Evolutionary conservation across 2,888 invertebrate genomes (phyloP), one percentile per base, ranked within the genome.

Genomic region (Gnatocerus cornutus): DNA sequence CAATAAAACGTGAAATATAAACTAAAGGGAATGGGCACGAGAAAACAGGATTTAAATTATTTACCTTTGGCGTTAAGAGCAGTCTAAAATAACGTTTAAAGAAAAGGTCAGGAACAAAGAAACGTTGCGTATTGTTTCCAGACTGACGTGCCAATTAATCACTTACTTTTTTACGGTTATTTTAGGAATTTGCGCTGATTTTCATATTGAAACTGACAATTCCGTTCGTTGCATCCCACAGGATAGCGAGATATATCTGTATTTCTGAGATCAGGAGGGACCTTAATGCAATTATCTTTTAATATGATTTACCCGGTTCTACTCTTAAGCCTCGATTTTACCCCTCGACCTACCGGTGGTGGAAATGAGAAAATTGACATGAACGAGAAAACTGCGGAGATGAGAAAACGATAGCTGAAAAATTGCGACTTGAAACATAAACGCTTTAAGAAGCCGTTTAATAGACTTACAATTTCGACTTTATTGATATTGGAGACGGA

Each of bases 281-380:
- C 76, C 71, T 68, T 78, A 79, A 79, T 67, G 75, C 73, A 78
- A 79, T 79, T 79, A 78, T 77, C 77, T 76, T 75, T 76, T 78
- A 78, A 79, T 79, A 76, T 77, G 76, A 77, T 77, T 78, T 77
- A 73, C 73, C 68, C 71, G 75, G 71, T 73, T 73, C 74, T 71
- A 71, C 74, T 69, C 55, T 59, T 39, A 50, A 58, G 48, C 62
- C 63, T 30, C 62, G 12, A 7, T 61, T 13, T 41, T 52, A 14
- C 53, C 50, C 53, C 30, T 43, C 14, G 27, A 50, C 39, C 46
- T 50, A 48, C 66, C 64, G 67, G 63, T 69, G 61, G 71, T 68
- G 74, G 73, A 76, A 77, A 76, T 75, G 76, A 74, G 76, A 71
- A 77, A 78, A 78, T 76, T 76, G 78, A 77, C 76, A 70, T 72